Percentiles rank a stretch among this genome's conserved stretches.
These are phyloP conservation scores for Ennomos quercinarius DNA, from an alignment of 2,888 invertebrate species.

Conservation along the genomic window DNA sequence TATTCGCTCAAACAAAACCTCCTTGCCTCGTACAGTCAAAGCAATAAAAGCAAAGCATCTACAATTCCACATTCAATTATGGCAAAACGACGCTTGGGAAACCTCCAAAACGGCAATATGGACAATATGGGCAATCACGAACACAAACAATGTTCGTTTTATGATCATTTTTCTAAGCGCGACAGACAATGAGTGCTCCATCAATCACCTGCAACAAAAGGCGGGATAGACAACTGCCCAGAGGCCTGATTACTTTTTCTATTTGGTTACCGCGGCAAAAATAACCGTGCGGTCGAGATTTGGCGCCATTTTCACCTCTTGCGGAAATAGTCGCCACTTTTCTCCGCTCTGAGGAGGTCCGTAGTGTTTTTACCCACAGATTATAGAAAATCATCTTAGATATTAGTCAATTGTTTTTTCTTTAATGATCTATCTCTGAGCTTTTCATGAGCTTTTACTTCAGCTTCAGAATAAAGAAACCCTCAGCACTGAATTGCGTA, in stretches of 20 bases:
- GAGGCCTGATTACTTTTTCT: constrained; percentile 65
- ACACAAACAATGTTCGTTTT: constrained; percentile 75
- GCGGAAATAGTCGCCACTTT: too few species aligned
- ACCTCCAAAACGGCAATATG: constrained; percentile 56
- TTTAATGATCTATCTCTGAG: too few species aligned
- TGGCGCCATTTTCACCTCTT: constrained; percentile 7
- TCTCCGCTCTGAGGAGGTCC: too few species aligned
- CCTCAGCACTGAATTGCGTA: too few species aligned
- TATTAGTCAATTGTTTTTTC: too few species aligned
- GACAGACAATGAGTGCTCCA: constrained; percentile 71
- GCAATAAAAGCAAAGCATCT: constrained; percentile 23
- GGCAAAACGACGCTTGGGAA: constrained; percentile 46
- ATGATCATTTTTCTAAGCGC: constrained; percentile 67
- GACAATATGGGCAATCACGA: constrained; percentile 68
- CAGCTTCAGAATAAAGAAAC: too few species aligned
- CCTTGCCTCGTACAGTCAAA: constrained; percentile 6
- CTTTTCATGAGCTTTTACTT: too few species aligned
- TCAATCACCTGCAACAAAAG: constrained; percentile 79
- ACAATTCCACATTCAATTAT: constrained; percentile 23
- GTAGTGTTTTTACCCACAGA: not conserved
- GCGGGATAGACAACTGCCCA: constrained; percentile 70
- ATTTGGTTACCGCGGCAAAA: constrained; percentile 56
- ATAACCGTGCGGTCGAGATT: constrained; percentile 45
- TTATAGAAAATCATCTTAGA: too few species aligned
- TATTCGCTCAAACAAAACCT: constrained; percentile 13